phyloP scores from a whole-genome alignment of 1,140 invertebrate genomes.

The Ceratina australensis region DNA sequence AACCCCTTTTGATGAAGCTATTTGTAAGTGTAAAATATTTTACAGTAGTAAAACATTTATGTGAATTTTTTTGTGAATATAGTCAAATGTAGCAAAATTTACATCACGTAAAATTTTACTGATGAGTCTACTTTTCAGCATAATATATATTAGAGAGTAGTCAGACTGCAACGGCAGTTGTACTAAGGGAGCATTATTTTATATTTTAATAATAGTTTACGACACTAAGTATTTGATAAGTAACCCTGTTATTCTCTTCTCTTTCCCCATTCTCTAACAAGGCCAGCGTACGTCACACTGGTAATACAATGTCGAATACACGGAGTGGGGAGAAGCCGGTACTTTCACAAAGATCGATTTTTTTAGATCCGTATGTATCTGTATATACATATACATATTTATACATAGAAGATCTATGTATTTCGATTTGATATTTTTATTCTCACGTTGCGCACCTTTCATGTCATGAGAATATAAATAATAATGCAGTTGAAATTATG shows the following conservation, averaged over 20 bases:
- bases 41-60: background rate
- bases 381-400: too few relatives aligned
- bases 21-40: background rate
- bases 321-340: conserved; percentile 29
- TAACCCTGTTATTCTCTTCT: conserved; percentile 6
- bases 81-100: background rate
- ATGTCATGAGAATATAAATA: background rate
- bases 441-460: too few relatives aligned
- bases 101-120: background rate
- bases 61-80: background rate
- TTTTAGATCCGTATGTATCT: too few relatives aligned
- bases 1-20: background rate
- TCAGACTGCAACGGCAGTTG: background rate
- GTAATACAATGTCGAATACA: conserved; percentile 33
- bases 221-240: conserved; percentile 18
- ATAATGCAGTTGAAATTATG: background rate
- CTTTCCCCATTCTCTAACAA: background rate
- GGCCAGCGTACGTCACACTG: conserved; percentile 37
- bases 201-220: conserved; percentile 4
- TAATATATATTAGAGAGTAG: background rate
- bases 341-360: conserved; percentile 15
- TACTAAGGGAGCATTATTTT: background rate
- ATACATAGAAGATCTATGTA: too few relatives aligned
- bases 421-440: background rate
- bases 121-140: background rate